Evolutionary conservation across 1,140 invertebrate species (phyloP), one percentile per base, ranked within the genome.

Genomic region (Euglossa dilemma): DNA sequence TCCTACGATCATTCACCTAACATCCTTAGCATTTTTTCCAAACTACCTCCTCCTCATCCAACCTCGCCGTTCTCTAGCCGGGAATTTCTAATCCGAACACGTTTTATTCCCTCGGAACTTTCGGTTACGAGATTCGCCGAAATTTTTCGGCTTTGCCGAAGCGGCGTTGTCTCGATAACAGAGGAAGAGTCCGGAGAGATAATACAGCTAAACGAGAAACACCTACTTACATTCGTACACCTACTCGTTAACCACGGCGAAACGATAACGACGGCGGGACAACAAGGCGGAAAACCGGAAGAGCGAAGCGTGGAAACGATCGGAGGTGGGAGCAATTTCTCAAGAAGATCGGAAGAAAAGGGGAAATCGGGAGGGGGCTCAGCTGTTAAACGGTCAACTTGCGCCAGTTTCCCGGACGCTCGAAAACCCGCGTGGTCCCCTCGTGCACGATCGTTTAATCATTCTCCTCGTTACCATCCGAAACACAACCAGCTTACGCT

Each of bases 351-450:
- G 12, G 9, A n/a, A 9, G 6, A 14, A 28, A 18, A 8, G 6
- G 1, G 18, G 61, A 28, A 63, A 18, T 25, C 14, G 5, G 11
- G 9, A 9, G 16, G n/a, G 5, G 36, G 9, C 43, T 23, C 5
- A n/a, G n/a, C n/a, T n/a, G n/a, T n/a, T 0, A 63, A 63, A 63
- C 0, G 25, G 16, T 66, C 36, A n/a, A 43, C 20, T 52, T 23
- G 6, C 20, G 11, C 2, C 12, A 1, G 6, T 47, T 11, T 0
- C 0, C 0, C 4, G 0, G 2, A n/a, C 43, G 5, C 20, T 45
- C 8, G 8, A 12, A 6, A 16, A 2, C 12, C n/a, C n/a, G 36
- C 36, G 36, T 11, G 64, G 43, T 12, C 20, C 12, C 23, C 43
- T 43, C 18, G 16, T 9, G 18, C 45, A 11, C 7, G 11, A 14